Evolutionary conservation across 2,797 vertebrate genomes (phyloP), one percentile per base, ranked within the genome.

Genomic region (Staurois parvus): DNA sequence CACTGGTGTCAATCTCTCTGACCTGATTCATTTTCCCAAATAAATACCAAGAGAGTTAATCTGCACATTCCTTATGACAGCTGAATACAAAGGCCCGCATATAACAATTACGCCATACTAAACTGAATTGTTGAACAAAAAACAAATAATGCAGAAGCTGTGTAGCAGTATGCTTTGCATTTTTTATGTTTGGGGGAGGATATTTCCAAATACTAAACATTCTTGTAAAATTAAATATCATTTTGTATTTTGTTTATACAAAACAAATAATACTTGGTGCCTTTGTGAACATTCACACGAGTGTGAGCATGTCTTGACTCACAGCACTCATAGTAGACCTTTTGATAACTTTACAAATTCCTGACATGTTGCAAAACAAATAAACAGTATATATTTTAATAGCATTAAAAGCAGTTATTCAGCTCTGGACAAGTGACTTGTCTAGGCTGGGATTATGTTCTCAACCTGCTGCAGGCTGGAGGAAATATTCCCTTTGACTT

Each of bases 11-110:
- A 91, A 91, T 95, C 92, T 95, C 94, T 91, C 90, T 91, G 93
- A 94, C 91, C 92, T 91, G 90, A 87, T 45, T 90, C 89, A 91
- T 91, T 89, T 89, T 88, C 91, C 15, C 62, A 76, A 66, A 89
- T 91, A 91, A 84, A 90, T 91, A 90, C 91, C 84, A 87, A 91
- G 93, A 91, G 95, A 94, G 95, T 96, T 96, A 97, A 96, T 96
- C 94, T 92, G 88, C 89, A 90, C 91, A 95, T 12, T 66, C 13
- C 64, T 29, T 66, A 66, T 66, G 64, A 29, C 12, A 40, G 40
- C 15, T 72, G 34, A 72, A 24, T 72, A 34, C 29, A 66, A 29
- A 66, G 26, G n/a, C 26, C 64, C 29, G 4, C 12, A 66, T 26
- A 66, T 66, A 66, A 29, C 64, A 66, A 15, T 29, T 28, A 66